Conservation (phyloP, 2,797 vertebrate species). For the Bradypodion pumilum region DNA sequence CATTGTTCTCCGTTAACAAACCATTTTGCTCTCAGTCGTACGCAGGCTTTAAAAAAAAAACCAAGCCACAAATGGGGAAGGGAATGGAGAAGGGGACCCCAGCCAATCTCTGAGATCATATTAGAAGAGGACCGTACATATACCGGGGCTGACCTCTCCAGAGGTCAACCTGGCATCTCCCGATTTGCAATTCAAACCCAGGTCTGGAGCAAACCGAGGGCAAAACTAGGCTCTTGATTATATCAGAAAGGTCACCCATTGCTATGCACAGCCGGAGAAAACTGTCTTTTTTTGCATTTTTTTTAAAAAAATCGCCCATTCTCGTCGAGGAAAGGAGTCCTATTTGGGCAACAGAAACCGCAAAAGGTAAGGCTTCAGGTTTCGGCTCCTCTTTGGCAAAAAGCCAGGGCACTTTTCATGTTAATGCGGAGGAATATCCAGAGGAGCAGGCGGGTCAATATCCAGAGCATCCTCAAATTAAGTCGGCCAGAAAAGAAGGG, state of each 20-base stretch:
- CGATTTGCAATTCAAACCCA: constrained; percentile 83
- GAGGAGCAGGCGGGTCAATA: constrained; percentile 61
- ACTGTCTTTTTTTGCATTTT: constrained; percentile 73
- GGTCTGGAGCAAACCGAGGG: constrained; percentile 74
- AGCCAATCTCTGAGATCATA: constrained; percentile 72
- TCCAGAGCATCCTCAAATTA: constrained; percentile 71
- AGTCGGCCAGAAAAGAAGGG: constrained; percentile 58
- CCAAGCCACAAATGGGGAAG: constrained; percentile 76
- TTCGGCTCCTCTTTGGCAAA: constrained; percentile 49
- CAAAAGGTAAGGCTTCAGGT: constrained; percentile 67
- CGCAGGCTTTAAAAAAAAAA: constrained; percentile 56
- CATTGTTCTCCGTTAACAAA: constrained; percentile 70
- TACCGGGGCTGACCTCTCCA: constrained; percentile 74
- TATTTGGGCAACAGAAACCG: constrained; percentile 67
- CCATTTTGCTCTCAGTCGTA: constrained; percentile 75
- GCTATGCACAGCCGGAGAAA: constrained; percentile 75
- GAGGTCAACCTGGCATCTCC: constrained; percentile 73
- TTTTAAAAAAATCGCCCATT: constrained; percentile 70
- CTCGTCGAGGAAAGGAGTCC: constrained; percentile 61
- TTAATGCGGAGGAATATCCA: constrained; percentile 65
- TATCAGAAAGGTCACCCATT: constrained; percentile 78
- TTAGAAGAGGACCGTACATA: constrained; percentile 79
- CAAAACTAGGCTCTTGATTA: constrained; percentile 79
- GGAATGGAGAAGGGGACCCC: constrained; percentile 72
- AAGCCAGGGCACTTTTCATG: constrained; percentile 50